Percentiles rank a stretch among this genome's conserved stretches.
Conservation (phyloP, 1,140 invertebrate genomes). For the Ceratosolen solmsi region DNA sequence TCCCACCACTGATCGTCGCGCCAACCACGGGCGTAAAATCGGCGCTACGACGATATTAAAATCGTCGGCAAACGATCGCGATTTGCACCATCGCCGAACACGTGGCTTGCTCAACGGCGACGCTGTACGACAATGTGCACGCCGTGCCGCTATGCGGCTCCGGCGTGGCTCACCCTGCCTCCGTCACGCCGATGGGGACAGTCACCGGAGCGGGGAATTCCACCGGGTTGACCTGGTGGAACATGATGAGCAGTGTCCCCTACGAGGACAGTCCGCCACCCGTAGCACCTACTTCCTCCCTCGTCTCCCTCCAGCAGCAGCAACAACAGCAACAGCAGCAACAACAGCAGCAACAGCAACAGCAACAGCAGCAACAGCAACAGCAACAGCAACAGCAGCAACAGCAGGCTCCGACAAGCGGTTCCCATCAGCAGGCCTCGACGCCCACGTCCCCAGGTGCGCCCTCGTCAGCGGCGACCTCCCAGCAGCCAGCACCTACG, state of each 20-base stretch:
- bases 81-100: slow-evolving; percentile 84
- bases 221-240: slow-evolving; percentile 86
- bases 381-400: slow-evolving; percentile 72
- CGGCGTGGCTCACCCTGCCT: slow-evolving; percentile 79
- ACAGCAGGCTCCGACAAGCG: slow-evolving; percentile 74
- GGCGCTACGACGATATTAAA: slow-evolving; percentile 52
- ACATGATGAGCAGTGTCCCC: slow-evolving; percentile 85
- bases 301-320: slow-evolving; percentile 72
- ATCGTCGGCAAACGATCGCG: slow-evolving; percentile 68
- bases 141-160: slow-evolving; percentile 79
- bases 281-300: slow-evolving; percentile 72
- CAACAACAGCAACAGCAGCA: slow-evolving; percentile 73
- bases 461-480: slow-evolving; percentile 72
- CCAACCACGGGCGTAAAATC: slow-evolving; percentile 29
- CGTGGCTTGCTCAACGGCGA: slow-evolving; percentile 85
- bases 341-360: slow-evolving; percentile 71
- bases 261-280: slow-evolving; percentile 84
- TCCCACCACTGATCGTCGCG: slow-evolving; percentile 43
- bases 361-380: slow-evolving; percentile 72
- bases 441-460: slow-evolving; percentile 71
- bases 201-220: slow-evolving; percentile 84
- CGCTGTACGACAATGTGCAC: slow-evolving; percentile 85
- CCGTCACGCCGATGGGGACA: slow-evolving; percentile 81
- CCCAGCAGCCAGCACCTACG: slow-evolving; percentile 72
- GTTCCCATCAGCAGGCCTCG: slow-evolving; percentile 71